These are phyloP conservation scores for Brotula barbata DNA, from an alignment of 2,797 vertebrate genomes.

Conservation along the genomic window DNA sequence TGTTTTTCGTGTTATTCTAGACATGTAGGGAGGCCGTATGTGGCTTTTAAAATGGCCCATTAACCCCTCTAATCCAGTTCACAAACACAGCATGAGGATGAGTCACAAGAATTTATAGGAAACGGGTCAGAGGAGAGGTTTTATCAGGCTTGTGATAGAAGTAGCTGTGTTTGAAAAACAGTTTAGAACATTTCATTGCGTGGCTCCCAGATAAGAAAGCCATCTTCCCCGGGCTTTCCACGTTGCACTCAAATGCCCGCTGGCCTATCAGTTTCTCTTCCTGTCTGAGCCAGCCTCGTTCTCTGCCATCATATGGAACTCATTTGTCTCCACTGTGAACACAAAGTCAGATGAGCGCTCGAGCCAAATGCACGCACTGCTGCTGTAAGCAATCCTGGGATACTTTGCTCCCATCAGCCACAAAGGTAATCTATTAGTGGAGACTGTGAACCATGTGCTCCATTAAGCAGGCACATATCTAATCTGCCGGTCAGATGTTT, in stretches of 20 bases:
- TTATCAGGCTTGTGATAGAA: conserved; percentile 38
- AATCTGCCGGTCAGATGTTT: conserved; percentile 27
- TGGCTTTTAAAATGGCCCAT: conserved; percentile 42
- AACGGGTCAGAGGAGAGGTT: conserved; percentile 43
- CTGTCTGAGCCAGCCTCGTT: conserved; percentile 39
- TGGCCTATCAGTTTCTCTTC: conserved; percentile 43
- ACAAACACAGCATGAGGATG: conserved; percentile 10
- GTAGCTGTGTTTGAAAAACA: conserved; percentile 18
- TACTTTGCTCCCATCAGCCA: conserved; percentile 48
- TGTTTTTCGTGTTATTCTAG: conserved; percentile 31
- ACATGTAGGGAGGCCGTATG: conserved; percentile 29
- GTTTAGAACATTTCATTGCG: conserved; percentile 23
- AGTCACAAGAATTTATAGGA: conserved; percentile 50
- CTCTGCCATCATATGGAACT: conserved; percentile 70
- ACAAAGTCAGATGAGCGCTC: conserved; percentile 41
- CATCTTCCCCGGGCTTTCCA: conserved; percentile 43
- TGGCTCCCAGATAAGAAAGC: conserved; percentile 48
- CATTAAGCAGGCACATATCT: background rate
- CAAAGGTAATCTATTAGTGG: conserved; percentile 47
- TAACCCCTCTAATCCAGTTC: conserved; percentile 48
- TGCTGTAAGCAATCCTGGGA: conserved; percentile 50
- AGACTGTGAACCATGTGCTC: conserved; percentile 40
- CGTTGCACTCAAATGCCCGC: conserved; percentile 32
- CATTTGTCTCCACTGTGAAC: conserved; percentile 56
- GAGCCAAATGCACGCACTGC: conserved; percentile 38